These are phyloP conservation scores for Zaprionus capensis DNA, from an alignment of 1,140 invertebrate species.

Conservation along the genomic window DNA sequence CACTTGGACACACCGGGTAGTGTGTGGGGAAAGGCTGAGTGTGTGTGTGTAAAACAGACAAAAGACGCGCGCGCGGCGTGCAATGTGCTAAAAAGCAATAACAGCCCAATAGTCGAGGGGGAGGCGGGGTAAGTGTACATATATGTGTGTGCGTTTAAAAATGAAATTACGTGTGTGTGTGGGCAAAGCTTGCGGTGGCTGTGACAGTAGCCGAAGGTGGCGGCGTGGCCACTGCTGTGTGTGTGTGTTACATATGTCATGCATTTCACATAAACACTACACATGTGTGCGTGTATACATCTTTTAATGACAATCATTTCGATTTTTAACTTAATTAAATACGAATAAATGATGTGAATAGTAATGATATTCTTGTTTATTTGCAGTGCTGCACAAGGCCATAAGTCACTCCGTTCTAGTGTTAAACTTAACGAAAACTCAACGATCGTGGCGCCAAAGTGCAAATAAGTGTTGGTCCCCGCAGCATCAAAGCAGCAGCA, in stretches of 20 bases:
- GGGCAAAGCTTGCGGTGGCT: constrained; percentile 22
- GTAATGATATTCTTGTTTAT: constrained; percentile 3
- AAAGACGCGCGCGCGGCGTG: constrained; percentile 51
- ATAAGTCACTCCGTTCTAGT: constrained; percentile 11
- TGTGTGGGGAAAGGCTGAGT: constrained; percentile 19
- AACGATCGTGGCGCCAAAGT: constrained; percentile 48
- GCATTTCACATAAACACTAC: background rate
- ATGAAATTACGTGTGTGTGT: constrained; percentile 1
- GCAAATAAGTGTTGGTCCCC: constrained; percentile 44
- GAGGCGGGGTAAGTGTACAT: constrained; percentile 41
- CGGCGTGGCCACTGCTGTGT: constrained; percentile 35
- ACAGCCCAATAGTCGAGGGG: constrained; percentile 25
- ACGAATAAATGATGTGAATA: background rate
- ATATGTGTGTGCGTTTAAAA: constrained; percentile 10
- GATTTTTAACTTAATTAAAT: background rate
- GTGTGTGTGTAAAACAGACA: constrained; percentile 27
- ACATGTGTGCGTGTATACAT: constrained; percentile 5
- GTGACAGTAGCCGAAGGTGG: constrained; percentile 17
- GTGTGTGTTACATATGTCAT: background rate
- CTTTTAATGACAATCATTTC: background rate
- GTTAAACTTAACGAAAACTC: constrained; percentile 28
- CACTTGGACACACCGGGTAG: background rate
- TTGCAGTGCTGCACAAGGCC: constrained; percentile 33
- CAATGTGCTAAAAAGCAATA: constrained; percentile 51
- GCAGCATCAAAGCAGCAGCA: constrained; percentile 21